phyloP scores from a whole-genome alignment of 2,888 invertebrate genomes.

The Melikaiella ostensackeni region DNA sequence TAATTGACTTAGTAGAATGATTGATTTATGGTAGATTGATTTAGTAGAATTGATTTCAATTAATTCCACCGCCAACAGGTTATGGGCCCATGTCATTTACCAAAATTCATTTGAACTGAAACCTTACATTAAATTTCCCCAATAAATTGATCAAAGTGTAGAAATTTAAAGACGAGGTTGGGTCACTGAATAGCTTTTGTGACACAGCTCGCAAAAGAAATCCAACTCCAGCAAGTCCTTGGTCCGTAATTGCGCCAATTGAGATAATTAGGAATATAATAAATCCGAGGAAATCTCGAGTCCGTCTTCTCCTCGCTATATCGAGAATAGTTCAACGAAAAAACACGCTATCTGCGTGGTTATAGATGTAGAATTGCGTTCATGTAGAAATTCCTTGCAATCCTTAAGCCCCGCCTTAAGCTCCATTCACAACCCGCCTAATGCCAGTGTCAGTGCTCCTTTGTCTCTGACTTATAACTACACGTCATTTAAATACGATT shows the following conservation, averaged over 20 bases:
- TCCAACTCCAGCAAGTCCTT: slow-evolving; percentile 5
- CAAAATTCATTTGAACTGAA: background rate
- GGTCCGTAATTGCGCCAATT: slow-evolving; percentile 39
- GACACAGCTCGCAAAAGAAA: background rate
- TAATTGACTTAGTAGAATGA: too few species aligned
- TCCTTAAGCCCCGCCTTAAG: slow-evolving; percentile 30
- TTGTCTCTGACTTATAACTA: slow-evolving; percentile 26
- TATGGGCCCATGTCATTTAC: background rate
- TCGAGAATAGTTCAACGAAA: slow-evolving; percentile 26
- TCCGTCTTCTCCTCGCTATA: slow-evolving; percentile 3
- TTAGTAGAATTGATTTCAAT: too few species aligned
- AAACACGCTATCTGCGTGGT: slow-evolving; percentile 40
- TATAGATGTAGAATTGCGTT: slow-evolving; percentile 37
- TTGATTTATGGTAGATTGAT: too few species aligned
- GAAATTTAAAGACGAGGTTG: background rate
- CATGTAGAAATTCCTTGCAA: slow-evolving; percentile 34
- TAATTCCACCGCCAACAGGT: too few species aligned
- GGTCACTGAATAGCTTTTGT: slow-evolving; percentile 17
- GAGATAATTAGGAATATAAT: slow-evolving; percentile 51
- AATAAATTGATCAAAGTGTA: background rate
- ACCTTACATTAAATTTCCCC: background rate
- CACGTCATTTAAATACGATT: slow-evolving; percentile 19
- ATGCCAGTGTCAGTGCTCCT: slow-evolving; percentile 34
- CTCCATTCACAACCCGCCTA: slow-evolving; percentile 14
- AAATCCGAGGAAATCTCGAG: slow-evolving; percentile 39